These are phyloP conservation scores for Danio jaintianensis DNA, from an alignment of 2,797 vertebrate genomes.

Conservation along the genomic window DNA sequence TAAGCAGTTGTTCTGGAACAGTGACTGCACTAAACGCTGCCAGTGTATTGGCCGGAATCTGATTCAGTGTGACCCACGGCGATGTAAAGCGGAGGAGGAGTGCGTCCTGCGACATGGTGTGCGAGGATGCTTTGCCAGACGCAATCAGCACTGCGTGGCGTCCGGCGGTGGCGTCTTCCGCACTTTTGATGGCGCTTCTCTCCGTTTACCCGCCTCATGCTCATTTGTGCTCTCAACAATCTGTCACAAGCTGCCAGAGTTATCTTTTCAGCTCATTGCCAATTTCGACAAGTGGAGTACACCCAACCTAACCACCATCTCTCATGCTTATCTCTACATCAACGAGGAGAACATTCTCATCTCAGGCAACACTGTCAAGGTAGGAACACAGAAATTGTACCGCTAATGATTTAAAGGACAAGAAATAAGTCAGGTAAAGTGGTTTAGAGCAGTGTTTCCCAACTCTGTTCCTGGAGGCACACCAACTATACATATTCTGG, in stretches of 20 bases:
- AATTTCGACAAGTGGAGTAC: constrained; percentile 98
- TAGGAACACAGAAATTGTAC: constrained; percentile 59
- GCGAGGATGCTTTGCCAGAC: constrained; percentile 90
- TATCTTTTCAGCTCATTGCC: constrained; percentile 98
- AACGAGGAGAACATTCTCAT: constrained; percentile 99
- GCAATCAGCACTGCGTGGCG: constrained; percentile 90
- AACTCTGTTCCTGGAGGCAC: no score
- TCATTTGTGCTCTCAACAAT: constrained; percentile 98
- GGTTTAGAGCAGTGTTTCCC: neutral
- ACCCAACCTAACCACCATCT: constrained; percentile 96
- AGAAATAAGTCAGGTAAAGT: neutral
- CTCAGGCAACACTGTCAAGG: constrained; percentile 93
- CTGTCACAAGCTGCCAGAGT: constrained; percentile 96
- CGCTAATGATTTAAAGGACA: neutral
- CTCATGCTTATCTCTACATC: constrained; percentile 96
- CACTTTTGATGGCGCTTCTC: constrained; percentile 94
- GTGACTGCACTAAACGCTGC: constrained; percentile 94
- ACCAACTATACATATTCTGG: no score
- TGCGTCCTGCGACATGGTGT: constrained; percentile 87
- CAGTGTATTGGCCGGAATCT: constrained; percentile 97
- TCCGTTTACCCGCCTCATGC: constrained; percentile 94
- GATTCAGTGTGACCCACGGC: constrained; percentile 93
- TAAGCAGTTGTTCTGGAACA: constrained; percentile 97
- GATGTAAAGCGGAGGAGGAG: constrained; percentile 94
- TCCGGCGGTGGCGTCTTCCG: constrained; percentile 94